A percentile compares a stretch with the other conserved stretches of the same genome.
phyloP scores from a whole-genome alignment of 2,113 vertebrate genomes.

The Centrocercus urophasianus region DNA sequence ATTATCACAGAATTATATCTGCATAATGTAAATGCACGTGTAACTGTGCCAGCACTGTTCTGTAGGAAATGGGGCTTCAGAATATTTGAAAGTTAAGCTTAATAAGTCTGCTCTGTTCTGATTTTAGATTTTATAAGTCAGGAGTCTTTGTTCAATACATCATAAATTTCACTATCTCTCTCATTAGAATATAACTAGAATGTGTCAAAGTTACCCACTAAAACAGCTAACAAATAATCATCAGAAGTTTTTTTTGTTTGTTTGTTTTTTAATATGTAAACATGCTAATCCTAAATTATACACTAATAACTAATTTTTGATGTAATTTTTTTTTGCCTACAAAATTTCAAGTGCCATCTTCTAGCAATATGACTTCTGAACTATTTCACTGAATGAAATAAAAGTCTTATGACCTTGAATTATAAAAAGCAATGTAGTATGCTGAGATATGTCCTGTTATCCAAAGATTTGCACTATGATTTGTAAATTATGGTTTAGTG shows the following conservation, averaged over 20 bases:
- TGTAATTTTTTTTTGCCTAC: not conserved
- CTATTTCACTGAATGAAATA: not conserved
- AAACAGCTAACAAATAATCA: not conserved
- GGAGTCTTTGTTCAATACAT: not conserved
- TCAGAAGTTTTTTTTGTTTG: not conserved
- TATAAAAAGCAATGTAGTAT: not conserved
- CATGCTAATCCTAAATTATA: not conserved
- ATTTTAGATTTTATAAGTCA: not conserved
- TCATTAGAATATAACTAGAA: not conserved
- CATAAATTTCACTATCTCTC: not conserved
- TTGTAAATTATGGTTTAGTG: constrained; percentile 48
- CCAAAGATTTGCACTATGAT: constrained; percentile 22
- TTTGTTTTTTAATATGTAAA: not conserved
- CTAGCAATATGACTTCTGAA: not conserved
- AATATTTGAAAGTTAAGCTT: not conserved
- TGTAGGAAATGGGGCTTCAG: not conserved
- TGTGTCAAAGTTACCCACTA: not conserved
- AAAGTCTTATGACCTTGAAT: not conserved
- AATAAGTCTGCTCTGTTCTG: not conserved
- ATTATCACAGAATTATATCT: fast-evolving
- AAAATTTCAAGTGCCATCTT: not conserved
- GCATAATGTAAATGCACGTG: not conserved
- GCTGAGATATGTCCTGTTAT: not conserved
- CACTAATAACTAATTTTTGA: not conserved
- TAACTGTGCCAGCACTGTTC: not conserved